Percentiles rank a stretch among this genome's conserved stretches.
phyloP scores from a whole-genome alignment of 2,888 invertebrate genomes.

The Parnassius glacialis region DNA sequence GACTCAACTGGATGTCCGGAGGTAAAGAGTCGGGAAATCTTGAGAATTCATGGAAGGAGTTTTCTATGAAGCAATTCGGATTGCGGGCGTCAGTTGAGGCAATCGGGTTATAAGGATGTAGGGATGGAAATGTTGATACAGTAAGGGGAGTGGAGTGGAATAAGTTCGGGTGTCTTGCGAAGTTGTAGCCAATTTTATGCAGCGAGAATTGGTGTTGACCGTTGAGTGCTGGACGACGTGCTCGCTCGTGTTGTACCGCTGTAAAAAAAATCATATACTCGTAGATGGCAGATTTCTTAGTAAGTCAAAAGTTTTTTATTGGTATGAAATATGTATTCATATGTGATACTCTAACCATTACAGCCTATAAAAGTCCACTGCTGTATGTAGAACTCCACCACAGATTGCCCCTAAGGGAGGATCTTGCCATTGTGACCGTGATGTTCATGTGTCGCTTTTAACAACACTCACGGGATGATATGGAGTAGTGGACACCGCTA shows the following conservation, averaged over 20 bases:
- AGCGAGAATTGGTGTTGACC: slow-evolving; percentile 68
- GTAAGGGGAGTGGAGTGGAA: slow-evolving; percentile 47
- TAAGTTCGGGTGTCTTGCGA: slow-evolving; percentile 51
- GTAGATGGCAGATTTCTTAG: too few species aligned
- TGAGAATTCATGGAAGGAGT: slow-evolving; percentile 45
- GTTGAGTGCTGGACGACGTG: slow-evolving; percentile 82
- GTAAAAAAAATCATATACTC: slow-evolving; percentile 31
- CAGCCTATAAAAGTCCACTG: too few species aligned
- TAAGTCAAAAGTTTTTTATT: too few species aligned
- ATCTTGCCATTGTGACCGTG: too few species aligned
- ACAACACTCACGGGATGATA: too few species aligned
- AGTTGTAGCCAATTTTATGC: slow-evolving; percentile 71
- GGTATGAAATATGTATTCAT: too few species aligned
- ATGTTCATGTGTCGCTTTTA: too few species aligned
- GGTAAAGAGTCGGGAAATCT: slow-evolving; percentile 36
- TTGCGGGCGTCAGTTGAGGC: slow-evolving; percentile 28
- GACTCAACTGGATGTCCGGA: slow-evolving; percentile 40
- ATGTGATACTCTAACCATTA: too few species aligned
- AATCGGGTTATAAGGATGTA: slow-evolving; percentile 48
- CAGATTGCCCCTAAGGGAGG: too few species aligned
- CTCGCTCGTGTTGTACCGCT: slow-evolving; percentile 96
- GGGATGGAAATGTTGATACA: slow-evolving; percentile 52
- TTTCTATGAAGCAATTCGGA: slow-evolving; percentile 46
- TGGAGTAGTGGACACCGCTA: too few species aligned
- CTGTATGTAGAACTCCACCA: too few species aligned